Percentiles rank a stretch among this genome's conserved stretches.
phyloP scores from a whole-genome alignment of 2,113 vertebrate species.

The Melanerpes formicivorus region DNA sequence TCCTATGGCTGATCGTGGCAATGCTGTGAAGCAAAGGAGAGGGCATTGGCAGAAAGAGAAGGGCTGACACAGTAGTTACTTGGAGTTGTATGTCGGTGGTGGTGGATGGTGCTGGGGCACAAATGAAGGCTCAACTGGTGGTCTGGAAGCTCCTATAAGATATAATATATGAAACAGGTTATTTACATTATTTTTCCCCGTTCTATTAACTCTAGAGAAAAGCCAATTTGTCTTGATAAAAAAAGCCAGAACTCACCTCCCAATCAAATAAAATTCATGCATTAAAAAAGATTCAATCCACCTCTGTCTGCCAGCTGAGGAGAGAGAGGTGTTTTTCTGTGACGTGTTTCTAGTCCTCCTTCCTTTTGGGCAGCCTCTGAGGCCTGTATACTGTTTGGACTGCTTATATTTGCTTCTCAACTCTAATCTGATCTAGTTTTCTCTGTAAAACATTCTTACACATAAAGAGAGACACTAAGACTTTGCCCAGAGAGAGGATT shows the following conservation, averaged over 20 bases:
- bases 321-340: not conserved
- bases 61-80: not conserved
- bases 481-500: not conserved
- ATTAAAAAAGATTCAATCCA: not conserved
- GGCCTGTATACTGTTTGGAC: not conserved
- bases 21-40: fast-evolving
- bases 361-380: not conserved
- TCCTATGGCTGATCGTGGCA: fast-evolving
- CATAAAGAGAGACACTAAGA: not conserved
- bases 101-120: too few relatives aligned
- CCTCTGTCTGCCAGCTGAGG: not conserved
- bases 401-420: not conserved
- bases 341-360: not conserved
- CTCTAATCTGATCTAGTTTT: not conserved
- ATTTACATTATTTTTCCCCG: too few relatives aligned
- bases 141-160: not conserved
- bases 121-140: not conserved
- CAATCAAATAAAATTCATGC: fast-evolving
- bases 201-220: not conserved
- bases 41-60: fast-evolving
- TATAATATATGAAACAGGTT: fast-evolving
- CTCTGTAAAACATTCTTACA: not conserved
- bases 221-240: fast-evolving
- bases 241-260: not conserved
- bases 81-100: fast-evolving